Evolutionary conservation across 2,797 vertebrate genomes (phyloP).

Genomic region (Pitangus sulphuratus): DNA sequence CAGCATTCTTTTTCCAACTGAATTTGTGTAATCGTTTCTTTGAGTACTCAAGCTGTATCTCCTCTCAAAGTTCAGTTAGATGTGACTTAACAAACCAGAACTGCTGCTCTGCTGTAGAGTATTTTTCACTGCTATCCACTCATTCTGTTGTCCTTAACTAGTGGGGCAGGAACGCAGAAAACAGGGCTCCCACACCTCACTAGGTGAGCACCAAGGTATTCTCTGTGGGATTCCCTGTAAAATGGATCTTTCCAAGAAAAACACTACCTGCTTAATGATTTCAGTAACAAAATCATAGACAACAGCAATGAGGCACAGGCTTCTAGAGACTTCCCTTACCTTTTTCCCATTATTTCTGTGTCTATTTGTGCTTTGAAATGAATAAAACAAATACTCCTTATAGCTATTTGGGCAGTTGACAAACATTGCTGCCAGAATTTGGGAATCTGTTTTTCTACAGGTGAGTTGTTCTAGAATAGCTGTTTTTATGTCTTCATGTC

Average conservation of each 20-base stretch:
- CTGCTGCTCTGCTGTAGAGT: background rate
- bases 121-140: background rate
- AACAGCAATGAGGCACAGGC: background rate
- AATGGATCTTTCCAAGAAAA: background rate
- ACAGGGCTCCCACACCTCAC: background rate
- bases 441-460: slow-evolving; percentile 1
- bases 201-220: background rate
- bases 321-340: background rate
- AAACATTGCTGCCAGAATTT: background rate
- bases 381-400: background rate
- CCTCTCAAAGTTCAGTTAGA: background rate
- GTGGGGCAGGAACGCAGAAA: background rate
- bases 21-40: background rate
- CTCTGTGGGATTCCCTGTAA: background rate
- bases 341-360: background rate
- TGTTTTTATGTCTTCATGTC: background rate
- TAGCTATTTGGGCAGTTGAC: background rate
- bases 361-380: background rate
- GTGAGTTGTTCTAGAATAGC: background rate
- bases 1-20: slow-evolving; percentile 22
- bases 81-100: background rate
- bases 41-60: background rate
- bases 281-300: background rate
- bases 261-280: background rate
- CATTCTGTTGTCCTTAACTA: background rate